phyloP scores from a whole-genome alignment of 2,888 invertebrate species.

The Phasia obesa region DNA sequence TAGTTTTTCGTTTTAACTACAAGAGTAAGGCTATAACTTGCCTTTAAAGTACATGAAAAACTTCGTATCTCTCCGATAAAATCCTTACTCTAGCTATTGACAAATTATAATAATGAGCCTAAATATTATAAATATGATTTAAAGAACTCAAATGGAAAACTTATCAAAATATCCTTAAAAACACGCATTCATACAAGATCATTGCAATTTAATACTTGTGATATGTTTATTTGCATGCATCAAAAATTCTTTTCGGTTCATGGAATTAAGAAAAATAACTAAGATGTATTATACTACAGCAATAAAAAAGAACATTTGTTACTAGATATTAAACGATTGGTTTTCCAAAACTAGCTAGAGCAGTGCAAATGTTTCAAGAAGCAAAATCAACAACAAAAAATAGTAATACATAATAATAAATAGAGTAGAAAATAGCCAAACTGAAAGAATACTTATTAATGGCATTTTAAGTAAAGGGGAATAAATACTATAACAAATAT shows the following conservation, averaged over 20 bases:
- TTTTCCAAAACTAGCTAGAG: constrained; percentile 41
- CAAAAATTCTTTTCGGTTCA: constrained; percentile 19
- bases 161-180: not conserved
- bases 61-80: too few relatives aligned
- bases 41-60: too few relatives aligned
- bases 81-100: too few relatives aligned
- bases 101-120: too few relatives aligned
- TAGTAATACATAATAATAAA: not conserved
- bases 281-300: constrained; percentile 31
- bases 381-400: constrained; percentile 26
- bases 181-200: constrained; percentile 28
- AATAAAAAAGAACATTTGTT: constrained; percentile 24
- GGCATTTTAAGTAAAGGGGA: constrained; percentile 1
- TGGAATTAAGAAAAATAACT: constrained; percentile 9
- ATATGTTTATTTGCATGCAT: constrained; percentile 47
- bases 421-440: constrained; percentile 45
- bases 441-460: constrained; percentile 43
- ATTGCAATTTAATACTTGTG: constrained; percentile 2
- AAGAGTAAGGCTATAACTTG: too few relatives aligned
- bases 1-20: too few relatives aligned
- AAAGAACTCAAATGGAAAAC: not conserved
- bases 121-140: not conserved
- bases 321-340: constrained; percentile 15
- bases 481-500: constrained; percentile 54
- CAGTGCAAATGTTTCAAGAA: constrained; percentile 59